Percentiles rank a stretch among this genome's conserved stretches.
These are phyloP conservation scores for Phataginus tricuspis DNA, from an alignment of 2,797 vertebrate species.

Conservation along the genomic window DNA sequence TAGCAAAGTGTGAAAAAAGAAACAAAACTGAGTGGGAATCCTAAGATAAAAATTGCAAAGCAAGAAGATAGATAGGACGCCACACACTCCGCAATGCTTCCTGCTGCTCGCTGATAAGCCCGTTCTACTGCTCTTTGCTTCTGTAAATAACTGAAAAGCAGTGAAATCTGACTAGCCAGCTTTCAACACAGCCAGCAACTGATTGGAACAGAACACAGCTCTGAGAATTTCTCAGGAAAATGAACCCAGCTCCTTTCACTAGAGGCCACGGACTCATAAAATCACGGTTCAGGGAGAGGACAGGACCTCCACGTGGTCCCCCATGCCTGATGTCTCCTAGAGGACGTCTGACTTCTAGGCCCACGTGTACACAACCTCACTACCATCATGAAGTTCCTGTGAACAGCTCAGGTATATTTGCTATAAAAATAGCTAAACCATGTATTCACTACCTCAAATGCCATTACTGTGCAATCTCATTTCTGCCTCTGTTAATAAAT, in stretches of 20 bases:
- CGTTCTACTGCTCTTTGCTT: constrained; percentile 31
- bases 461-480: background rate
- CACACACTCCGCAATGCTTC: background rate
- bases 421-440: background rate
- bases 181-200: background rate
- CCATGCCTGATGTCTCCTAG: rapidly evolving
- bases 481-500: background rate
- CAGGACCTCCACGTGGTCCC: rapidly evolving
- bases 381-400: rapidly evolving
- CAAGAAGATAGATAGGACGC: background rate
- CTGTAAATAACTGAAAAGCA: constrained; percentile 60
- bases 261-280: background rate
- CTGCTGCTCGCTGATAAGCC: constrained; percentile 25
- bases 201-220: background rate
- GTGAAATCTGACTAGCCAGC: constrained; percentile 53
- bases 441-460: background rate
- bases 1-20: constrained; percentile 19
- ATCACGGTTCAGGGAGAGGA: background rate
- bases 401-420: background rate
- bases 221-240: constrained; percentile 57
- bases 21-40: background rate
- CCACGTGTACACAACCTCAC: rapidly evolving
- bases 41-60: background rate
- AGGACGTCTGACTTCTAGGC: background rate
- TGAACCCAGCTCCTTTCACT: background rate